These are phyloP conservation scores for Micrasema minimum DNA, from an alignment of 1,140 invertebrate species.

Conservation along the genomic window DNA sequence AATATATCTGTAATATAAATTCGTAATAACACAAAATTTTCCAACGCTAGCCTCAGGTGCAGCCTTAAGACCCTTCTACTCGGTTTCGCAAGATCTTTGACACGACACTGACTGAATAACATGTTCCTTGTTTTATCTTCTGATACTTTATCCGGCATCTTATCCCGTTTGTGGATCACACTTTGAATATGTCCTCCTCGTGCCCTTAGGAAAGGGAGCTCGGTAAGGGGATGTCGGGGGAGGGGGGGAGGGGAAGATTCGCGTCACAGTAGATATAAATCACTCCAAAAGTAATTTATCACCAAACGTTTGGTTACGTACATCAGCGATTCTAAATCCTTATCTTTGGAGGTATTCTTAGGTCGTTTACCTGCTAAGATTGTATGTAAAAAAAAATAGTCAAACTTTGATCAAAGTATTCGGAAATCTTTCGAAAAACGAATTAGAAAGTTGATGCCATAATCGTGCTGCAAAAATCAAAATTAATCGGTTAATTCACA, in stretches of 20 bases:
- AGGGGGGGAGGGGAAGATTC: slow-evolving; percentile 15
- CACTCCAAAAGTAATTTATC: slow-evolving; percentile 49
- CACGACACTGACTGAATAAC: slow-evolving; percentile 6
- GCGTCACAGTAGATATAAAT: slow-evolving; percentile 49
- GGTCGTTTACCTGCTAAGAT: too few relatives aligned
- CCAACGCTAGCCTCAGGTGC: too few relatives aligned
- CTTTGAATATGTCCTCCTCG: slow-evolving; percentile 34
- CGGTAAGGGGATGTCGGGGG: neutral
- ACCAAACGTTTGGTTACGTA: slow-evolving; percentile 35
- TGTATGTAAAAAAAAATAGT: too few relatives aligned
- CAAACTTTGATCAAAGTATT: too few relatives aligned
- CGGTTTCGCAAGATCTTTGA: neutral
- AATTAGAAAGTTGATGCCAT: too few relatives aligned
- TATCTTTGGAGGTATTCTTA: neutral
- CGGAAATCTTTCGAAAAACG: too few relatives aligned
- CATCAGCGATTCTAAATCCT: slow-evolving; percentile 19
- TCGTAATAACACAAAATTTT: too few relatives aligned
- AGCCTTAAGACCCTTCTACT: too few relatives aligned
- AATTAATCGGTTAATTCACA: too few relatives aligned
- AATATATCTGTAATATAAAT: too few relatives aligned
- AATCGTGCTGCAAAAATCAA: too few relatives aligned
- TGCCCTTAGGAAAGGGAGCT: neutral
- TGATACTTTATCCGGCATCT: neutral
- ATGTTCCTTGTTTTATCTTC: slow-evolving; percentile 16
- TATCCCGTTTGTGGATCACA: slow-evolving; percentile 44